A percentile compares a stretch with the other conserved stretches of the same genome.
Conservation (phyloP, 2,888 invertebrate genomes). For the Synergus umbraculus region DNA sequence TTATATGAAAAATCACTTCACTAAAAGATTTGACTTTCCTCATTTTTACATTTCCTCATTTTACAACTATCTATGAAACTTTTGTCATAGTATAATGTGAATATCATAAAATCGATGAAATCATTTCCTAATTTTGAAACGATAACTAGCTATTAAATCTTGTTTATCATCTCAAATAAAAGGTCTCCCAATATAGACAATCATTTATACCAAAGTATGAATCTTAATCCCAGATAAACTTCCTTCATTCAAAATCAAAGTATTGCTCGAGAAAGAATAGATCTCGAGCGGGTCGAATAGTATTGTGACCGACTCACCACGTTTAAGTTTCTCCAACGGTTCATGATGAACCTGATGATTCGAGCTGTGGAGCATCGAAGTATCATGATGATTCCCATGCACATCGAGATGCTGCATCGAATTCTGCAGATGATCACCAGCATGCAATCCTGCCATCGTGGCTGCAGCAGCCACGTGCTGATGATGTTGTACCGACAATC, state of each 20-base stretch:
- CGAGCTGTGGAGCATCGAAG: conserved; percentile 80
- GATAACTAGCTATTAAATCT: no score
- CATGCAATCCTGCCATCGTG: conserved; percentile 78
- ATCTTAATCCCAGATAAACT: no score
- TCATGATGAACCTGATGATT: conserved; percentile 85
- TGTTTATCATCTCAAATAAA: no score
- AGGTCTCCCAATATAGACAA: no score
- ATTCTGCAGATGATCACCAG: conserved; percentile 78
- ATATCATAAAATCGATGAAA: no score
- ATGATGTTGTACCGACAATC: conserved; percentile 78
- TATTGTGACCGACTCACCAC: conserved; percentile 81
- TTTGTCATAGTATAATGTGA: no score
- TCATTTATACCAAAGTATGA: no score
- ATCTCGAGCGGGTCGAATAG: conserved; percentile 24
- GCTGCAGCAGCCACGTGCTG: conserved; percentile 79
- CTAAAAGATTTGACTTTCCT: no score
- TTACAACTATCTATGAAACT: no score
- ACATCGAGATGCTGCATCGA: conserved; percentile 69
- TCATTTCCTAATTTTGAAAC: no score
- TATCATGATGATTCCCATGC: conserved; percentile 77
- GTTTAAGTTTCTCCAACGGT: conserved; percentile 88
- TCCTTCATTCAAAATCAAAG: neutral
- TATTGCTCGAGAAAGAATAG: neutral
- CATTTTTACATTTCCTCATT: no score
- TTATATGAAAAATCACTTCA: no score